Evolutionary conservation across 1,140 invertebrate species (phyloP).

Genomic region (Musca vetustissima): DNA sequence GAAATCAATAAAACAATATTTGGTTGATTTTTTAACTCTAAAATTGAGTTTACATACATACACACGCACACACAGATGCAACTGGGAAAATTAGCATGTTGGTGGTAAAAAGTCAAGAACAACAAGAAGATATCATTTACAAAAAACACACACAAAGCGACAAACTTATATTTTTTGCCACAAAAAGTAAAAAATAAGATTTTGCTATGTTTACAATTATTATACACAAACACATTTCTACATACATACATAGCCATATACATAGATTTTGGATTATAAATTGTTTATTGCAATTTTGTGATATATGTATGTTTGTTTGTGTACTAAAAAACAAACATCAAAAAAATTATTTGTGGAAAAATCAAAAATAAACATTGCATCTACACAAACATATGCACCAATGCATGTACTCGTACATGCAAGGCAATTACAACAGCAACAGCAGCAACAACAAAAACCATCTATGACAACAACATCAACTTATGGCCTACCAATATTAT

Average conservation of each 20-base stretch:
- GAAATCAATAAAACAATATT: too few relatives aligned
- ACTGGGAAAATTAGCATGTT: constrained; percentile 12
- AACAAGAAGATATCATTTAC: too few relatives aligned
- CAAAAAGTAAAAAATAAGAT: too few relatives aligned
- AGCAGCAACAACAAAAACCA: too few relatives aligned
- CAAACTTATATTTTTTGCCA: background rate
- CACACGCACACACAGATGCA: too few relatives aligned
- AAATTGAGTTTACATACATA: too few relatives aligned
- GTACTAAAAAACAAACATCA: background rate
- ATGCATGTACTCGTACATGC: background rate
- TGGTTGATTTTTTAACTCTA: too few relatives aligned
- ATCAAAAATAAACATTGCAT: constrained; percentile 12
- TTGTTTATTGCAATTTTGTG: background rate
- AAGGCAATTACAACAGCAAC: constrained; percentile 31
- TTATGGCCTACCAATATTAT: constrained; percentile 56
- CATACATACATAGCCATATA: background rate
- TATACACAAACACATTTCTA: background rate
- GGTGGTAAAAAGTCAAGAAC: constrained; percentile 15
- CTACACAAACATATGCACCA: too few relatives aligned
- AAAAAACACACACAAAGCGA: background rate
- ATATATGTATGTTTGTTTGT: too few relatives aligned
- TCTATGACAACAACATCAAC: constrained; percentile 26
- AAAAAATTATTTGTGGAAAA: constrained; percentile 20
- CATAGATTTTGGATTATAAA: too few relatives aligned
- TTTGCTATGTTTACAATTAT: too few relatives aligned